Base-by-base conservation (phyloP, 2,113 vertebrate species). In the Notechis scutatus region DNA sequence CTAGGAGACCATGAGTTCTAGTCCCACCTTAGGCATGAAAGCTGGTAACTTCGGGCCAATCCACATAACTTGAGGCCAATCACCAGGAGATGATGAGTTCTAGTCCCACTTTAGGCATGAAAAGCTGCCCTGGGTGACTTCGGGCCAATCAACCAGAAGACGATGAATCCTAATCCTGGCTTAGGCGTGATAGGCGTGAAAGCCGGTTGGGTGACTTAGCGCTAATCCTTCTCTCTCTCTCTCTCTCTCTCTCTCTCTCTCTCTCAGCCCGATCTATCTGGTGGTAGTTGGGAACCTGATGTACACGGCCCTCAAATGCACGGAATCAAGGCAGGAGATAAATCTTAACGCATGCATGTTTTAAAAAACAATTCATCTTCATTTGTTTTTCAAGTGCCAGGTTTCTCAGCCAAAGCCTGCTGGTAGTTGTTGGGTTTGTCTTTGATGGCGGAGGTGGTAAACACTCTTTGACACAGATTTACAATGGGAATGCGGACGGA, bases 381-480 rank as follows among this genome's bases (percentile, higher is more conserved):
- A 39, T 20, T 81, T 81, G 69, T 34, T 81, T 81, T 39, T 39
- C 69, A 39, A 81, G 69, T 3, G 34, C 69, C 34, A 1, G 34
- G 3, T 42, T 87, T 87, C 74, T 87, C 15, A 23, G 29, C 24
- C 45, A 24, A 47, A 34, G 18, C 45, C 47, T 14, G 34, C 42
- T 56, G 21, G 3, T 55, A 47, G 47, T 86, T n/a, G 52, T 24
- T 74, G 54, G 24, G 23, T 88, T 81, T 47, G 50, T 10, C 10
- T 88, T 93, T 92, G 61, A 92, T 55, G 88, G 88, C 11, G 47
- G 74, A 69, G 69, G 47, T 29, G 54, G 88, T 42, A 29, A 91
- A 89, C 42, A 7, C 23, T n/a, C 87, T 85, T 88, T 93, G 61
- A 23, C 54, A 85, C 81, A 69, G 12, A 45, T 94, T 94, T 94